Evolutionary conservation across 2,113 vertebrate species (phyloP).

Genomic region (Amazona vittata): DNA sequence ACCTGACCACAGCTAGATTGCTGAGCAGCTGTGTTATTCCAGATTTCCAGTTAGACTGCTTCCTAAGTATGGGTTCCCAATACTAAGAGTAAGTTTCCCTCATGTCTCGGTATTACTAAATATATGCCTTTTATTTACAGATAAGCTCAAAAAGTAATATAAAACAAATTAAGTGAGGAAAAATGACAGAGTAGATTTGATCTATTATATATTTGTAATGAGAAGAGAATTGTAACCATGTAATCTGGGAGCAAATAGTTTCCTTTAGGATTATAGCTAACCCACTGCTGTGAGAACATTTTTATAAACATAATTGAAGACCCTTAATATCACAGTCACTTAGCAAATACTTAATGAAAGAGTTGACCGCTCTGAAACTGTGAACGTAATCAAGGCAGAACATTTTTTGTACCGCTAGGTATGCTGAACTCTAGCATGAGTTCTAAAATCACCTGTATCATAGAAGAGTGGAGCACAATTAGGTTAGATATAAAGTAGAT

Average conservation of each 20-base stretch:
- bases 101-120: background rate
- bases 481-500: background rate
- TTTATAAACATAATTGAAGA: background rate
- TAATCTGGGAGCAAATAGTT: background rate
- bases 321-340: background rate
- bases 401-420: background rate
- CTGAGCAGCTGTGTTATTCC: background rate
- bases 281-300: background rate
- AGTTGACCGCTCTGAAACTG: background rate
- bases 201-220: background rate
- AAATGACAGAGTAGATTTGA: background rate
- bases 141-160: background rate
- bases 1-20: background rate
- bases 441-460: background rate
- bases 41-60: background rate
- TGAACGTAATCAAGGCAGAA: background rate
- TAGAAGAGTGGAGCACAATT: background rate
- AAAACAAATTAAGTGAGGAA: background rate
- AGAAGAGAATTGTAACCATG: background rate
- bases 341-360: background rate
- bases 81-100: background rate
- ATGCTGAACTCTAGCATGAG: background rate
- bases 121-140: background rate
- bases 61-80: background rate
- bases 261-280: background rate